Percentiles rank a stretch among this genome's conserved stretches.
These are phyloP conservation scores for Hetaerina americana DNA, from an alignment of 1,140 invertebrate genomes.

Conservation along the genomic window DNA sequence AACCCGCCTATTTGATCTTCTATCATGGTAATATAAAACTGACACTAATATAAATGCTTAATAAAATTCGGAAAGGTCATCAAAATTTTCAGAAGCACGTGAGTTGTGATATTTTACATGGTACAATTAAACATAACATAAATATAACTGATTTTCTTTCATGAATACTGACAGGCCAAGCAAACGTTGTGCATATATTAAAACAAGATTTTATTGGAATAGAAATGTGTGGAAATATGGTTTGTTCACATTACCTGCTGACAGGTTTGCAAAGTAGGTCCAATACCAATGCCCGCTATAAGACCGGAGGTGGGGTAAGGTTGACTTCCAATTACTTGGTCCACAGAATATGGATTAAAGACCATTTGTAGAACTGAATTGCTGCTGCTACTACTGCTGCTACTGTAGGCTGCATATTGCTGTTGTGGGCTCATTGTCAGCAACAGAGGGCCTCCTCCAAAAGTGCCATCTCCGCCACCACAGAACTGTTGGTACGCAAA, in stretches of 20 bases:
- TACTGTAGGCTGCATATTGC: background rate
- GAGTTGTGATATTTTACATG: no score
- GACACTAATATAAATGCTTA: no score
- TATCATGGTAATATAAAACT: no score
- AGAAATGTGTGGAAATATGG: no score
- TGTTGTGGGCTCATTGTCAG: background rate
- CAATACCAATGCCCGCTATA: background rate
- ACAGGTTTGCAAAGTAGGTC: background rate
- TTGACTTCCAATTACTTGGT: background rate
- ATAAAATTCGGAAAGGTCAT: no score
- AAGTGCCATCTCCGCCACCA: background rate
- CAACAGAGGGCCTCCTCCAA: background rate
- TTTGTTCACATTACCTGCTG: background rate
- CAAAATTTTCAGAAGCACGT: no score
- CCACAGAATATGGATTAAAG: background rate
- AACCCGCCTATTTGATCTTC: no score
- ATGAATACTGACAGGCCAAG: no score
- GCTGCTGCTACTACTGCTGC: background rate
- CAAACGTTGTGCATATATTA: no score
- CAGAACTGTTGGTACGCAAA: background rate
- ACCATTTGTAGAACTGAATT: background rate
- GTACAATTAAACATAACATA: no score
- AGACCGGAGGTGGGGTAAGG: background rate
- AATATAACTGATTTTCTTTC: no score
- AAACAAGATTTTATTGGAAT: no score